Base-by-base conservation (phyloP, 2,797 vertebrate genomes). In the Cynopterus sphinx region DNA sequence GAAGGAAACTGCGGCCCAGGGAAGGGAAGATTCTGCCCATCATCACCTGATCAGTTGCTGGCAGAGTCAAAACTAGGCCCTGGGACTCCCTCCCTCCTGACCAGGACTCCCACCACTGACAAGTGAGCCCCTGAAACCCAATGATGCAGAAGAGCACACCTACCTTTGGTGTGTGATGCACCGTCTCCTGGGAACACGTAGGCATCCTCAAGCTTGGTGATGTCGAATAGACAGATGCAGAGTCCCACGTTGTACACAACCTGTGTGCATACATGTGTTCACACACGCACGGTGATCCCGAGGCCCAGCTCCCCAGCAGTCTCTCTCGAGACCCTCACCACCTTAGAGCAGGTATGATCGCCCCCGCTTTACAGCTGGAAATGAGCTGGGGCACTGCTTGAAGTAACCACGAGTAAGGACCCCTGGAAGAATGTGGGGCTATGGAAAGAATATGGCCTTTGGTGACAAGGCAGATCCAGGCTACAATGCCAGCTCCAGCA, bases 151-250 rank as follows among this genome's bases (percentile, higher is more conserved):
- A 83, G 61, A 17, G 77, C 61, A 81, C n/a, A 53, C 81, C 55
- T 73, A 99, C 99, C 99, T 99, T 99, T 99, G 57, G 99, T 99
- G 95, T 99, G 99, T 0, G 99, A 99, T 0, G 99, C 99, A 19
- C 99, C 99, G 5, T 99, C 99, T 17, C 99, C 99, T 0, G 99
- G 99, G 97, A 99, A 99, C 96, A 99, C 99, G 43, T 99, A 99
- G 0, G 99, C 99, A 33, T 99, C 99, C 53, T 99, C 99, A 98
- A 99, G 98, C 97, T 99, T 99, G 51, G 99, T 99, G 98, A 99
- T 99, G 97, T 99, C 99, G 67, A 99, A 99, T 59, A 99, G 97
- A 94, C 99, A 99, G 98, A 99, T 98, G 95, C 99, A 99, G 91
- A 99, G 99, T 26, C 99, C 99, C 0, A 99, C 99, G 0, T 99